A percentile compares a stretch with the other conserved stretches of the same genome.
These are phyloP conservation scores for Podarcis raffonei DNA, from an alignment of 2,113 vertebrate species.

Conservation along the genomic window DNA sequence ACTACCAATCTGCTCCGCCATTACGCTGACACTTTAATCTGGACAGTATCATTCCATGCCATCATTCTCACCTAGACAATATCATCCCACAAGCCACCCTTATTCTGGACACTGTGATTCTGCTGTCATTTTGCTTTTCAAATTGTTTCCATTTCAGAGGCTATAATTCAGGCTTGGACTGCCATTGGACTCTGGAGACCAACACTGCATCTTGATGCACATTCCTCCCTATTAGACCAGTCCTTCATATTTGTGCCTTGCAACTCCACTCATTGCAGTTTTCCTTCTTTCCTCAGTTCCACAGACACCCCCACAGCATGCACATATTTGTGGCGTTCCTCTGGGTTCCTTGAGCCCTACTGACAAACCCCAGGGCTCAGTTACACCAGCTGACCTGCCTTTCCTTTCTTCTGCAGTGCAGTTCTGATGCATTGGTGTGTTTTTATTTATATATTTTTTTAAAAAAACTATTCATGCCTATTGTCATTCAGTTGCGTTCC, in stretches of 20 bases:
- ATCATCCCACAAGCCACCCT: neutral
- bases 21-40: neutral
- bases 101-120: neutral
- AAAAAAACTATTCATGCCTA: neutral
- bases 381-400: slow-evolving; percentile 3
- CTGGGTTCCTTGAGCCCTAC: neutral
- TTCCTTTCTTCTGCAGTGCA: slow-evolving; percentile 28
- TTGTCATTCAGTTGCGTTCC: slow-evolving; percentile 1
- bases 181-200: neutral
- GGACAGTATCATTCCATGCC: neutral
- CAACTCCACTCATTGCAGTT: neutral
- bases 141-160: neutral
- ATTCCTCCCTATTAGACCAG: neutral
- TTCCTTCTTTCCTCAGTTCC: neutral
- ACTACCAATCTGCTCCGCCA: neutral
- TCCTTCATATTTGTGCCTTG: neutral
- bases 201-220: neutral
- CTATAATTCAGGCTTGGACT: neutral
- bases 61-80: neutral
- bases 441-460: neutral
- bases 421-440: neutral
- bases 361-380: neutral
- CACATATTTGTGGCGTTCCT: neutral
- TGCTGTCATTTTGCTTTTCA: neutral
- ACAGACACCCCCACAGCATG: neutral